A percentile compares a stretch with the other conserved stretches of the same genome.
Conservation (phyloP, 92 coral and sea anemone species). For the Zoanthus solanderi region DNA sequence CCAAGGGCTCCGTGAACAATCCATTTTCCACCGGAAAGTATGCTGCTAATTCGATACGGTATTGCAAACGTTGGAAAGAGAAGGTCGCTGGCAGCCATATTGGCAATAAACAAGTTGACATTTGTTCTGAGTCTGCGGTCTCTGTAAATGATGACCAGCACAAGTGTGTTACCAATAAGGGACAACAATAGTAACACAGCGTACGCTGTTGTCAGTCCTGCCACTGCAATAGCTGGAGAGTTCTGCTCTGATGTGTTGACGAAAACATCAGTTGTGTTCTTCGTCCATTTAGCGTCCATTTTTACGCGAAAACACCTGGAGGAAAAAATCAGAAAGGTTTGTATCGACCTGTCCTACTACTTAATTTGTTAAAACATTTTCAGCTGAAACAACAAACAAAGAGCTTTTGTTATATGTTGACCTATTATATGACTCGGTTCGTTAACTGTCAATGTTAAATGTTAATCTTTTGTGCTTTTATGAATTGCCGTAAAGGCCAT, state of each 20-base stretch:
- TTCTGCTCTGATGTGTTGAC: neutral
- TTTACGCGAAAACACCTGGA: neutral
- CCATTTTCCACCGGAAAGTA: slow-evolving; percentile 15
- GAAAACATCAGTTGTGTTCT: neutral
- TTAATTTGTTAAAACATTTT: neutral
- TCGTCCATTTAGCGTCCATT: slow-evolving; percentile 18
- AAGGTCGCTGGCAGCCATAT: slow-evolving; percentile 43
- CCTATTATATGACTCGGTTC: neutral
- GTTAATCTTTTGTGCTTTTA: neutral
- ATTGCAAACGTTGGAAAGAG: slow-evolving; percentile 19
- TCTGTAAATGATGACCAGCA: slow-evolving; percentile 25
- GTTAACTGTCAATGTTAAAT: neutral
- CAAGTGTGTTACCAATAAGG: neutral
- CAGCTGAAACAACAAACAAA: slow-evolving; percentile 18
- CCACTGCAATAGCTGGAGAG: neutral
- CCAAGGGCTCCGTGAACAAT: slow-evolving; percentile 14
- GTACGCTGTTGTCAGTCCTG: slow-evolving; percentile 6
- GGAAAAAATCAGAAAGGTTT: neutral
- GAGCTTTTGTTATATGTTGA: neutral
- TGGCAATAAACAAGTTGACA: slow-evolving; percentile 42
- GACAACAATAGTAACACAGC: slow-evolving; percentile 14
- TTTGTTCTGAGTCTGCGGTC: slow-evolving; percentile 40
- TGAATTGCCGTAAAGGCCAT: neutral
- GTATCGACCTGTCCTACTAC: neutral
- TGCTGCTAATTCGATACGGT: slow-evolving; percentile 25